Evolutionary conservation across 2,888 invertebrate species (phyloP).

Genomic region (Petrolisthes cinctipes): DNA sequence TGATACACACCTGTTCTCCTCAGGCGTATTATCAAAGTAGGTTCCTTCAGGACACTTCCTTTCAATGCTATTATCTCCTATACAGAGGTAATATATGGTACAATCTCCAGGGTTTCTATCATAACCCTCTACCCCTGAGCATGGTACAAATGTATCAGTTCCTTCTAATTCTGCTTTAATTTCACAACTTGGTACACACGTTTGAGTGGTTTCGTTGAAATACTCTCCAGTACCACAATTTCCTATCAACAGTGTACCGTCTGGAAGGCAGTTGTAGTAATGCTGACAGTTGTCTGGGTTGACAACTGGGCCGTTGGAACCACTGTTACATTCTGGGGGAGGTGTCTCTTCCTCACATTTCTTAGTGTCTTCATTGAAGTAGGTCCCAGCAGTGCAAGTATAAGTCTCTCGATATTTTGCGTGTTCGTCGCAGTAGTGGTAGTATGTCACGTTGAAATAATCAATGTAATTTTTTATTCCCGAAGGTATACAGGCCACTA

Average conservation of each 20-base stretch:
- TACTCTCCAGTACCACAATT: neutral
- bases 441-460: constrained; percentile 3
- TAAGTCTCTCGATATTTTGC: neutral
- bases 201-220: neutral
- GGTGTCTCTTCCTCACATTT: neutral
- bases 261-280: constrained; percentile 35
- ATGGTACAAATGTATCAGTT: neutral
- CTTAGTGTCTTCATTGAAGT: neutral
- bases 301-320: neutral
- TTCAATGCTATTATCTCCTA: too few relatives aligned
- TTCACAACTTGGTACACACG: neutral
- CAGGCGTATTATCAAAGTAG: neutral
- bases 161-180: neutral
- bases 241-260: neutral
- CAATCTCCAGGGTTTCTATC: neutral
- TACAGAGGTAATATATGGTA: constrained; percentile 20
- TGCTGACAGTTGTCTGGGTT: constrained; percentile 27
- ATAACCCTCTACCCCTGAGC: neutral
- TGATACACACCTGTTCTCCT: neutral
- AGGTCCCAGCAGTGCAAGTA: neutral
- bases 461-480: neutral
- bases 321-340: neutral
- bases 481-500: neutral
- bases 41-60: neutral
- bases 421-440: neutral